A percentile compares a stretch with the other conserved stretches of the same genome.
Evolutionary conservation across 2,113 vertebrate genomes (phyloP).

Genomic region (Phylloscopus trochiloides): DNA sequence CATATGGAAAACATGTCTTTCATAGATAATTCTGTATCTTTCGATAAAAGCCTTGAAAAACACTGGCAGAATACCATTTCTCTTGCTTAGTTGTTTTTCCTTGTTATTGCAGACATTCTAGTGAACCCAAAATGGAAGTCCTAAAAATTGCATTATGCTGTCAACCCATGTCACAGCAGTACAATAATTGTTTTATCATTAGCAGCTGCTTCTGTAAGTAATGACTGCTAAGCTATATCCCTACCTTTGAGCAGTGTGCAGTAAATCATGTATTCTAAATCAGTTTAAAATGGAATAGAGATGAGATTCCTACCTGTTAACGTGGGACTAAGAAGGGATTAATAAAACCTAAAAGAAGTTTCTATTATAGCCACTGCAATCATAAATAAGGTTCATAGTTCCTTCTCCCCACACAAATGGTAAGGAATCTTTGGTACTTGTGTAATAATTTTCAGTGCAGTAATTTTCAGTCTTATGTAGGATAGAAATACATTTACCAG

Average conservation of each 20-base stretch:
- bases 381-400: not conserved
- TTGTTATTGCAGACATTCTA: not conserved
- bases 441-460: not conserved
- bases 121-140: not conserved
- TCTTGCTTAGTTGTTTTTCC: not conserved
- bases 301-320: not conserved
- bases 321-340: not conserved
- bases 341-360: not conserved
- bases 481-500: constrained; percentile 7
- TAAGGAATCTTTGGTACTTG: not conserved
- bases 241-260: not conserved
- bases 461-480: not conserved
- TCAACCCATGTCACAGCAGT: not conserved
- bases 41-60: not conserved
- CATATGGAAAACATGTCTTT: not conserved
- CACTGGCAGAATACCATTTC: not conserved
- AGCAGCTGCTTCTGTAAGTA: constrained; percentile 3
- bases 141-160: not conserved
- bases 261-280: not conserved
- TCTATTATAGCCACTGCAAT: not conserved
- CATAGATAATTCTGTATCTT: not conserved
- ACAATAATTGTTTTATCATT: not conserved
- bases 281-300: not conserved
- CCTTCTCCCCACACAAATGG: not conserved
- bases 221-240: not conserved